Evolutionary conservation across 2,888 invertebrate species (phyloP), one percentile per base, ranked within the genome.

Genomic region (Tetragonisca angustula): DNA sequence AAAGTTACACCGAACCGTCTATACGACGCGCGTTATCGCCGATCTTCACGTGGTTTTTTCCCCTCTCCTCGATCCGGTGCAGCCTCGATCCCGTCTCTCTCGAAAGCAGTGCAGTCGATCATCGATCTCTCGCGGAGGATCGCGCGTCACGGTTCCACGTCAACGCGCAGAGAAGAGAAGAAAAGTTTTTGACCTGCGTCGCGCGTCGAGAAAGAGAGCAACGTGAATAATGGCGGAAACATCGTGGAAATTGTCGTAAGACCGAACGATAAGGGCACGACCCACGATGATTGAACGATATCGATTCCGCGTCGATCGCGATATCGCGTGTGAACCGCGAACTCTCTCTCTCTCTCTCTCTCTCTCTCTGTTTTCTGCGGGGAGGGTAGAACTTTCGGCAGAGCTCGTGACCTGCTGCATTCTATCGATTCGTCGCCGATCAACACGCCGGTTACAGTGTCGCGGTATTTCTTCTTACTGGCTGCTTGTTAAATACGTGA

Each of bases 1-100:
- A 11, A 64, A 84, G 70, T 83, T 76, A 74, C 27, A n/a, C n/a
- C 19, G 59, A 73, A 85, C 43, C 76, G 61, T 77, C 76, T 79
- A 81, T 64, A 65, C 59, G 24, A 15, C 36, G 49, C 27, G 71
- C 36, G 9, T 43, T 43, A 67, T 79, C 61, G 59, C 21, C 56
- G 74, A 70, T 69, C 64, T 54, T 67, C 78, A 52, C 50, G 36
- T 32, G 64, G 27, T 59, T n/a, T 69, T 56, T 27, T 27, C 2
- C 21, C 64, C 73, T 36, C 70, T 56, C 5, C 36, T 11, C 9
- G 4, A 17, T 21, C 36, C 9, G 6, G 43, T 43, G 9, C 43
- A 43, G 43, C 9, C 43, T 43, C 43, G 43, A 43, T 43, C 9
- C 43, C 43, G 43, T 43, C 43, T n/a, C n/a, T n/a, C 9, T 43